Conservation (phyloP, 2,797 vertebrate species). For the Enteromius fasciolatus region DNA sequence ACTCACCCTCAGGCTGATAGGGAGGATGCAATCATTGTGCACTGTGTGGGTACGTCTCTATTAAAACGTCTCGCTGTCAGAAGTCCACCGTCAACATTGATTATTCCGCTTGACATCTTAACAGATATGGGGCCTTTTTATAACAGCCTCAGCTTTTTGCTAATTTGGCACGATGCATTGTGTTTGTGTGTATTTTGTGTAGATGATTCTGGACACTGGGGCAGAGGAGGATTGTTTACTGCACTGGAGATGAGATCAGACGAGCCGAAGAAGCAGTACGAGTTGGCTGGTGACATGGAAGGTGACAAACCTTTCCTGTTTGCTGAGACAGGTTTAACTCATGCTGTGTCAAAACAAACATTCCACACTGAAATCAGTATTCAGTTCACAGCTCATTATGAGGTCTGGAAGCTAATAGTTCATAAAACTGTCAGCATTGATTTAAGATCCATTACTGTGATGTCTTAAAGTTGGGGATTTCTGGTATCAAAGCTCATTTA, state of each 20-base stretch:
- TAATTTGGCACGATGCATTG: background rate
- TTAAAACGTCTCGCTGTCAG: background rate
- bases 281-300: conserved; percentile 91
- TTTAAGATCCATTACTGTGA: background rate
- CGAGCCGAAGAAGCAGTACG: conserved; percentile 85
- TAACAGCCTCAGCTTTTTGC: background rate
- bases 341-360: background rate
- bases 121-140: background rate
- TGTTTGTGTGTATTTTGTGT: conserved; percentile 46
- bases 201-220: conserved; percentile 93
- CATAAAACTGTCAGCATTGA: background rate
- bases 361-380: background rate
- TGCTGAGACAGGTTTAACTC: background rate
- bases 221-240: conserved; percentile 89
- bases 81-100: background rate
- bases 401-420: background rate
- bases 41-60: conserved; percentile 84
- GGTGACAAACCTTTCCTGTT: conserved; percentile 70
- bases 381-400: background rate
- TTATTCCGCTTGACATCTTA: background rate
- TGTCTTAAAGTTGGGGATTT: background rate
- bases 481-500: background rate
- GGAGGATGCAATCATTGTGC: conserved; percentile 86
- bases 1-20: conserved; percentile 82
- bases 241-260: conserved; percentile 86